Base-by-base conservation (phyloP, 2,888 invertebrate species). In the Phalangium opilio region DNA sequence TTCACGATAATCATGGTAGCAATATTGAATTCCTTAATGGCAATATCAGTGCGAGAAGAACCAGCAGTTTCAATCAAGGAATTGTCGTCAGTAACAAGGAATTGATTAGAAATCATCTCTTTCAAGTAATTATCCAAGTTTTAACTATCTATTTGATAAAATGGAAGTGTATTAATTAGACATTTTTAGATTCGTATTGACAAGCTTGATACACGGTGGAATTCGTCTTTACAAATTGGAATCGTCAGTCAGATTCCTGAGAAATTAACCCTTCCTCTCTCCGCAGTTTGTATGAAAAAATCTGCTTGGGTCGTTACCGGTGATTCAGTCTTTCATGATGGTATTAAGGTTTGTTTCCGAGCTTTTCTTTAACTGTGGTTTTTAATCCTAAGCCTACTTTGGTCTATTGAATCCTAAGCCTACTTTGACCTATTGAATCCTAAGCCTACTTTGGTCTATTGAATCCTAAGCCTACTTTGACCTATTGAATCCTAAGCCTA, bases 61-160 rank as follows among this genome's bases (percentile, higher is more conserved):
- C 76, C 1, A 78, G 79, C 33, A 83, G 89, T 20, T 90, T 85
- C 62, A 83, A 87, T 65, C 81, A 90, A 60, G 87, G 79, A 5
- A 67, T 84, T 10, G 79, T 83, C 0, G 73, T 82, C 57, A 72
- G 78, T 43, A 69, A 74, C 58, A 76, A 77, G 55, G 77, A 80
- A 0, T 63, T 83, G 14, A 70, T 73, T 21, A 72, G 76, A 51
- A 81, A 79, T 15, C 75, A 78, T 54, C 70, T 76, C 55, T 79
- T 82, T 60, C 76, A 80, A 71, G 79, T 81, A 19, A n/a, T 5
- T 2, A 8, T 27, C 27, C 4, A 20, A 43, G 10, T 12, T 48
- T 41, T 52, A 14, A 35, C 20, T 47, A 15, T 14, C n/a, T n/a
- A n/a, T n/a, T n/a, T n/a, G n/a, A n/a, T n/a, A n/a, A n/a, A n/a